Evolutionary conservation across 2,888 invertebrate species (phyloP).

Genomic region (Calliopum simillimum): DNA sequence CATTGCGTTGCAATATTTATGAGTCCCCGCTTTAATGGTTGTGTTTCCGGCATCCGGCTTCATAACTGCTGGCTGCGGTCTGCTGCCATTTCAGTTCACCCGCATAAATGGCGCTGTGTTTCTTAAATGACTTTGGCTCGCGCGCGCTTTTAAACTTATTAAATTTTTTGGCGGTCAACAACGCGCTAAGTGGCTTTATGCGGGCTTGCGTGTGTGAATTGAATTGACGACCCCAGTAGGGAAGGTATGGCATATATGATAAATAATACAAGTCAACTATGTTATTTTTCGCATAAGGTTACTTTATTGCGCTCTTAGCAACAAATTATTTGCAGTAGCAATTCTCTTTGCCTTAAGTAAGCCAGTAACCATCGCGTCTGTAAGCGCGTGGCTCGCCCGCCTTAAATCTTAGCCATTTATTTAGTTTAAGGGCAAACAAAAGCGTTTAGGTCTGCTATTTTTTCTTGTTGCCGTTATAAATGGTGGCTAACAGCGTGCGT

Average conservation of each 20-base stretch:
- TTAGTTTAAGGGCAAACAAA: neutral
- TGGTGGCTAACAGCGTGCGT: no score
- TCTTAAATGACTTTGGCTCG: neutral
- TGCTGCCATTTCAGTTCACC: no score
- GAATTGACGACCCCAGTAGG: slow-evolving; percentile 3
- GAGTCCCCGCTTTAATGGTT: no score
- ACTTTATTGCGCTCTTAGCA: no score
- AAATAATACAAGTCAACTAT: no score
- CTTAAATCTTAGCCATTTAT: slow-evolving; percentile 1
- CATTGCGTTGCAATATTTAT: neutral
- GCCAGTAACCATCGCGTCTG: no score
- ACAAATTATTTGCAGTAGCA: slow-evolving; percentile 9
- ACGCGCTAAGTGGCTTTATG: neutral
- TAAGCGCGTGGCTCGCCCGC: neutral
- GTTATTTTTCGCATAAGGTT: neutral
- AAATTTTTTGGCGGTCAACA: neutral
- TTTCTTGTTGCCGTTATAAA: neutral
- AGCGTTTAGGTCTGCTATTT: no score
- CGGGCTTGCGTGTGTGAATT: neutral
- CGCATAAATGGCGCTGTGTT: no score
- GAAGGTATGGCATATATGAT: no score
- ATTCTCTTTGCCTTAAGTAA: no score
- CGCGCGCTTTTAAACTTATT: slow-evolving; percentile 7
- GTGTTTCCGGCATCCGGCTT: no score
- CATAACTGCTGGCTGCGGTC: no score